Percentiles rank a stretch among this genome's conserved stretches.
Evolutionary conservation across 2,113 vertebrate species (phyloP).

Genomic region (Mesembrinibis cayennensis): DNA sequence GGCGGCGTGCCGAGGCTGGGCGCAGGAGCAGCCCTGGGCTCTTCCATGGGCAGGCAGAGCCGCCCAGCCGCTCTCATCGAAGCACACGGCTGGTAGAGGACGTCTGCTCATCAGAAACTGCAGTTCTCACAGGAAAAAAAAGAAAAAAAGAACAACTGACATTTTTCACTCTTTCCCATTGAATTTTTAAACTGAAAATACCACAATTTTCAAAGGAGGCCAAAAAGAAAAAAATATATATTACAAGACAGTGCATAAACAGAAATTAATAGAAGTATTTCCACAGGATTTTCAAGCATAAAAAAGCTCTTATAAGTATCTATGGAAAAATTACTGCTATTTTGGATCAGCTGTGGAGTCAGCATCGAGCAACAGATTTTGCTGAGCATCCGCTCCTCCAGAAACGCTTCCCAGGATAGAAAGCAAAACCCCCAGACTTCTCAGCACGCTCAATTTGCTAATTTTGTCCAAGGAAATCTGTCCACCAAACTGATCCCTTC

Average conservation of each 20-base stretch:
- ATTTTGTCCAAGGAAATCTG: background rate
- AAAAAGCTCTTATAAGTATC: background rate
- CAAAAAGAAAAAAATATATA: background rate
- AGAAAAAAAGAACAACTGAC: too few relatives aligned
- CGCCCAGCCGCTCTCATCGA: background rate
- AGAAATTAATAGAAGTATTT: background rate
- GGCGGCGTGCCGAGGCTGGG: background rate
- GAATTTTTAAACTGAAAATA: background rate
- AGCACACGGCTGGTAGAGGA: background rate
- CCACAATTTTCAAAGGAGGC: background rate
- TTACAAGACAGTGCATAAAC: background rate
- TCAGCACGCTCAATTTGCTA: background rate
- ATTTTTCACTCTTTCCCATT: background rate
- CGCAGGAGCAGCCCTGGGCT: background rate
- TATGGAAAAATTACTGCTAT: background rate
- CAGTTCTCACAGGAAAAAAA: background rate
- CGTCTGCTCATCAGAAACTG: background rate
- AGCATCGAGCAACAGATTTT: background rate
- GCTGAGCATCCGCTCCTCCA: background rate
- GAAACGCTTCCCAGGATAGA: background rate
- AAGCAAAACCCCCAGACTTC: background rate
- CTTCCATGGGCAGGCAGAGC: background rate
- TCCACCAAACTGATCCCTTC: background rate
- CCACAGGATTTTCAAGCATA: background rate
- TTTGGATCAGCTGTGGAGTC: constrained; percentile 18